Conservation (phyloP, 2,888 invertebrate genomes). For the Reticulitermes lucifugus region DNA sequence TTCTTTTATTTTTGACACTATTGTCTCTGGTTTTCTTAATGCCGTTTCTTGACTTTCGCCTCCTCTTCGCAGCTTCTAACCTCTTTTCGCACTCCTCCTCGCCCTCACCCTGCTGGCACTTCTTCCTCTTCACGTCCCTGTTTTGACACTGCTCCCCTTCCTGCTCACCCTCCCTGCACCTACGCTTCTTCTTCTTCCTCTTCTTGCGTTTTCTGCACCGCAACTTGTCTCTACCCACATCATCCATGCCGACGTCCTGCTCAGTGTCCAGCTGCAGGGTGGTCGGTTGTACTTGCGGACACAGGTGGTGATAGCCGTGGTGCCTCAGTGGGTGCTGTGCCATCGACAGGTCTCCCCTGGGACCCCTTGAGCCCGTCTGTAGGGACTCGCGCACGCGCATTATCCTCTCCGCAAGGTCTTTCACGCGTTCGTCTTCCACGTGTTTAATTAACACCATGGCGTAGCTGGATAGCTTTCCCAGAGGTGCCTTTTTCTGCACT, state of each 20-base stretch:
- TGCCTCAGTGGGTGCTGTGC: conserved; percentile 51
- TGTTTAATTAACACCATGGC: conserved; percentile 76
- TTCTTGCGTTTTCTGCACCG: conserved; percentile 67
- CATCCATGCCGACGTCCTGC: conserved; percentile 49
- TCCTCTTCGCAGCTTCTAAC: conserved; percentile 48
- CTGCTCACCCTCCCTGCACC: conserved; percentile 59
- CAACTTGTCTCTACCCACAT: conserved; percentile 62
- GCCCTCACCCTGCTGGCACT: conserved; percentile 64
- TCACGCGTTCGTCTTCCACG: conserved; percentile 67
- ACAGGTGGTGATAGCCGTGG: conserved; percentile 53
- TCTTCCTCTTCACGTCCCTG: conserved; percentile 59
- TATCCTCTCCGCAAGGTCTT: conserved; percentile 60
- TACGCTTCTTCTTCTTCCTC: conserved; percentile 61
- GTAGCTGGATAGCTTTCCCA: conserved; percentile 81
- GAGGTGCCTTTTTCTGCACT: conserved; percentile 73
- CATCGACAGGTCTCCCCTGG: background rate
- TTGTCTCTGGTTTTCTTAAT: conserved; percentile 18
- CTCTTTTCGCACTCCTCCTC: conserved; percentile 49
- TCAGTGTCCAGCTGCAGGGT: background rate
- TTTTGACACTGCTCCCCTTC: conserved; percentile 65
- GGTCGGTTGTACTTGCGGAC: conserved; percentile 49
- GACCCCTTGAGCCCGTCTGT: background rate
- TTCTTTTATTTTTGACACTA: conserved; percentile 26
- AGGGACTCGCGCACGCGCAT: conserved; percentile 42
- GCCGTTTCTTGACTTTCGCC: conserved; percentile 26